Conservation (phyloP, 1,140 invertebrate species). For the Cydia amplana region DNA sequence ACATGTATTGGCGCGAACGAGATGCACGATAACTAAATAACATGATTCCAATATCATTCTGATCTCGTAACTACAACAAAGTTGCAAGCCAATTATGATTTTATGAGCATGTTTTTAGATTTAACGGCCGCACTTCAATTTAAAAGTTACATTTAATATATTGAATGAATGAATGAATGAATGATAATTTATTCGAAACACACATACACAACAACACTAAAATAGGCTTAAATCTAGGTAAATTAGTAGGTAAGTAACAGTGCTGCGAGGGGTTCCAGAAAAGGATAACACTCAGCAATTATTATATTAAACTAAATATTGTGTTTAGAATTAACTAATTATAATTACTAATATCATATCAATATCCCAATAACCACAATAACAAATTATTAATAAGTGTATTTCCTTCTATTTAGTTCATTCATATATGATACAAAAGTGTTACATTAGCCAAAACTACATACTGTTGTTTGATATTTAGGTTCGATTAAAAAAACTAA, state of each 20-base stretch:
- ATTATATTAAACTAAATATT: not conserved
- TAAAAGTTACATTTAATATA: not conserved
- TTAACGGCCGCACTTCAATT: not conserved
- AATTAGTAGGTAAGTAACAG: too few species aligned
- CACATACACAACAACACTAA: too few species aligned
- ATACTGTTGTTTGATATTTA: not conserved
- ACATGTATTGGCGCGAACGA: too few species aligned
- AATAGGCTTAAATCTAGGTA: too few species aligned
- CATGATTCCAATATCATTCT: too few species aligned
- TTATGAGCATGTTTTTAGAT: not conserved
- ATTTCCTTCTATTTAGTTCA: not conserved
- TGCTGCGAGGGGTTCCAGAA: too few species aligned
- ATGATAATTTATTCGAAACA: too few species aligned
- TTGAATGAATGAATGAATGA: too few species aligned
- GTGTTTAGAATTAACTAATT: not conserved
- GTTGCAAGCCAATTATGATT: not conserved
- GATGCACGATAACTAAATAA: too few species aligned
- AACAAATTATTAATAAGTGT: not conserved
- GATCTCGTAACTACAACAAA: slow-evolving; percentile 1
- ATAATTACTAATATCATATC: slow-evolving; percentile 5
- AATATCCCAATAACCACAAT: not conserved
- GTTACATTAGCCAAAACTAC: not conserved
- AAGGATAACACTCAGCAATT: too few species aligned
- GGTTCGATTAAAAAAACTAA: not conserved
- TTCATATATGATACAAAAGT: not conserved